A percentile compares a stretch with the other conserved stretches of the same genome.
phyloP scores from a whole-genome alignment of 2,888 invertebrate genomes.

The Agrochola litura region DNA sequence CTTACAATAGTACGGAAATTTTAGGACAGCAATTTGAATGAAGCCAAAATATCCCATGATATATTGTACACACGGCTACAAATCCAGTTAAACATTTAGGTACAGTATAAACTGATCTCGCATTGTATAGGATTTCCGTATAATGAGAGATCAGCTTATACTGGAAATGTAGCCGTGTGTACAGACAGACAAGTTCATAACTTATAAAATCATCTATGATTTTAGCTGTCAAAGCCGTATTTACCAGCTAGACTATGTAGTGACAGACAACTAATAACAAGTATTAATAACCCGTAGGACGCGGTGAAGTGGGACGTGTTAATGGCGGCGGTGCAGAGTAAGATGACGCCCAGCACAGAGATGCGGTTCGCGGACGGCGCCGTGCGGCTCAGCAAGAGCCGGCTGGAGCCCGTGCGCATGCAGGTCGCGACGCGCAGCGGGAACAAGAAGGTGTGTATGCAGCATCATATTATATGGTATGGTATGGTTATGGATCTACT shows the following conservation, averaged over 20 bases:
- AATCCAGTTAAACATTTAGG: too few relatives aligned
- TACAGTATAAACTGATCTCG: too few relatives aligned
- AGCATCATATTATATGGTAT: too few relatives aligned
- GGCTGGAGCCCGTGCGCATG: conserved; percentile 94
- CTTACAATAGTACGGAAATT: background rate
- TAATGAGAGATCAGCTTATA: too few relatives aligned
- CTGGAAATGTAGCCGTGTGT: too few relatives aligned
- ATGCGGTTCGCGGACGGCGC: conserved; percentile 90
- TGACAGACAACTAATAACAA: background rate
- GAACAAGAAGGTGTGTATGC: conserved; percentile 94
- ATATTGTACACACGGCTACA: too few relatives aligned
- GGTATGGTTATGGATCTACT: background rate
- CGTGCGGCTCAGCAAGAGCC: conserved; percentile 89
- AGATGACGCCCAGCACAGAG: conserved; percentile 94
- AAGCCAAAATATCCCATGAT: background rate
- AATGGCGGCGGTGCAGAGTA: conserved; percentile 91
- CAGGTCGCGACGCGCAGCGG: conserved; percentile 94
- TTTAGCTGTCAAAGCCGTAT: background rate
- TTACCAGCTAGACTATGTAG: background rate
- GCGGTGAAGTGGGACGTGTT: conserved; percentile 93
- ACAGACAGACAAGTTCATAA: background rate
- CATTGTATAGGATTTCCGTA: too few relatives aligned
- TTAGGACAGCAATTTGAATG: background rate
- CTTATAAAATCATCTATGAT: background rate
- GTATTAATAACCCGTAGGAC: conserved; percentile 73